Percentiles rank a stretch among this genome's conserved stretches.
phyloP scores from a whole-genome alignment of 53 echinoderm and acorn worm genomes.

The Holothuria leucospilota region DNA sequence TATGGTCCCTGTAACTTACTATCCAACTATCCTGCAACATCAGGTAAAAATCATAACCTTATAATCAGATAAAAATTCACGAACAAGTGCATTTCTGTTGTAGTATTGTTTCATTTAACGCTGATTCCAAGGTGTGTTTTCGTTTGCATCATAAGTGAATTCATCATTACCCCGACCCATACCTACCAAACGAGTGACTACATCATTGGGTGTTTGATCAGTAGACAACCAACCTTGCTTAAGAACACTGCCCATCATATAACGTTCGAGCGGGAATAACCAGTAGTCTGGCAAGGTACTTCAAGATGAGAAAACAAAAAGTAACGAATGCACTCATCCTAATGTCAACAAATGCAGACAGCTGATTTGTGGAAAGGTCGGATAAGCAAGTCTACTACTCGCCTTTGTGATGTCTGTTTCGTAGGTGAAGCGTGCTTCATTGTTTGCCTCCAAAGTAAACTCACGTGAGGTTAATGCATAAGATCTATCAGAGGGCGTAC shows the following conservation, averaged over 20 bases:
- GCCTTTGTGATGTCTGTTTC: neutral
- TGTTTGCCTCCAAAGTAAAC: no score
- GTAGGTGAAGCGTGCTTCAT: neutral
- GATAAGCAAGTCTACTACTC: neutral
- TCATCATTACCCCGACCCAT: neutral
- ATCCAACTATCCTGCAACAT: conserved; percentile 22
- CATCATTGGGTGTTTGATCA: no score
- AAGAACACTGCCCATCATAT: conserved; percentile 38
- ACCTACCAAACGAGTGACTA: neutral
- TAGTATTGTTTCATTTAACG: neutral
- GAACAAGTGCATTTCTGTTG: neutral
- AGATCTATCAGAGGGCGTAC: neutral
- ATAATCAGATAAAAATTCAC: neutral
- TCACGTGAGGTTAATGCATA: no score
- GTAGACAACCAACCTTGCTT: conserved; percentile 28
- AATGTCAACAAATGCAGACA: no score
- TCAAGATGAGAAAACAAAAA: conserved; percentile 60
- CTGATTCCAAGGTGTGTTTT: neutral
- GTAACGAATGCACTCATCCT: conserved; percentile 48
- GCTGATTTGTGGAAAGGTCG: no score
- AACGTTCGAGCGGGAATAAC: conserved; percentile 57
- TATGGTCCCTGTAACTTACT: conserved; percentile 10
- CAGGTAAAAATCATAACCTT: conserved; percentile 14
- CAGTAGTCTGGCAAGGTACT: conserved; percentile 39
- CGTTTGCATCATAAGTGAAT: neutral